Base-by-base conservation (phyloP, 2,888 invertebrate species). In the Rotaria socialis region DNA sequence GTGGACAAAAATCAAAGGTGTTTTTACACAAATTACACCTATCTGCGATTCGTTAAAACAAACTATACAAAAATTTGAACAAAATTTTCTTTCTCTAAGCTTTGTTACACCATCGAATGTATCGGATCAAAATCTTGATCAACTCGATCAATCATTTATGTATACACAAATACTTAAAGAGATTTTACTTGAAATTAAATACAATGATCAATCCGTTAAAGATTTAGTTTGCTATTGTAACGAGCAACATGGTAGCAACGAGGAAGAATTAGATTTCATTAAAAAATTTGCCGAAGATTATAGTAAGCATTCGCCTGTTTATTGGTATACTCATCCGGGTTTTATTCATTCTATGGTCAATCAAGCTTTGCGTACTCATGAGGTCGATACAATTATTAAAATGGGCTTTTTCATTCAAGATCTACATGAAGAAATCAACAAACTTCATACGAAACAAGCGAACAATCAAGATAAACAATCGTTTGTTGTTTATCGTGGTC, bases 61-160 rank as follows among this genome's bases (percentile, higher is more conserved):
- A 80, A 22, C 47, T 11, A 24, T n/a, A 11, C 80, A n/a, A 80
- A 22, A 80, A 47, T 80, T 10, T 80, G 43, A 80, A 47, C 80
- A 80, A 80, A 47, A 22, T 80, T 47, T 47, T 47, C 3, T 80
- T 47, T 80, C 80, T 14, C 10, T 80, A 5, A 80, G 80, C 47
- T 80, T 80, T 80, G 80, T 80, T n/a, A 22, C 47, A n/a, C 47
- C 80, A 14, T n/a, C 47, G 0, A 41, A 80, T 47, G 47, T 4
- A 47, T 43, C 14, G 8, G 47, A 80, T 7, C 80, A 43, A 80
- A 80, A 80, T 47, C 16, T 80, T 2, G 80, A 80, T 47, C 80
- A 80, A 80, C 47, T 80, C 7, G 47, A 80, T n/a, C 80, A 80
- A 80, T 80, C 80, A 43, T 80, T 80, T 14, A 80, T 80, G 80